Conservation (phyloP, 2,888 invertebrate species). For the Cephalotes varians region DNA sequence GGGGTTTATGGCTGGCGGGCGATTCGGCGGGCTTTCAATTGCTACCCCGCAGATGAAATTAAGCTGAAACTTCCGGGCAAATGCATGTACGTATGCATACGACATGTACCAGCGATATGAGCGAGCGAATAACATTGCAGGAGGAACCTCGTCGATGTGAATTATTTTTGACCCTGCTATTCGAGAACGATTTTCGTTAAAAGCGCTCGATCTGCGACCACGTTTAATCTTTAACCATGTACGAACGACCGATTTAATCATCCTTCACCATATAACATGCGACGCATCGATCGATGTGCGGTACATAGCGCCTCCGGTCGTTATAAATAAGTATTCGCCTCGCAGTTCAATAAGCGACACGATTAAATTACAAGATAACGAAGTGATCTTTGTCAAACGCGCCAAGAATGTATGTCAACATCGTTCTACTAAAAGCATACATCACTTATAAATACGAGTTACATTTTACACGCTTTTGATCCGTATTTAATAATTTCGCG, state of each 20-base stretch:
- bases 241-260: constrained; percentile 17
- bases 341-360: neutral
- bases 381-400: neutral
- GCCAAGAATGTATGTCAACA: neutral
- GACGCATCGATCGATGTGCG: neutral
- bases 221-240: constrained; percentile 33
- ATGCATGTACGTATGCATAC: constrained; percentile 61
- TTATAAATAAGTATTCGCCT: constrained; percentile 18
- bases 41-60: constrained; percentile 78
- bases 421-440: neutral
- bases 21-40: constrained; percentile 73
- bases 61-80: constrained; percentile 68
- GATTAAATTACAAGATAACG: neutral
- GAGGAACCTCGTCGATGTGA: neutral
- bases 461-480: neutral
- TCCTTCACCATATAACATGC: neutral
- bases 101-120: constrained; percentile 49
- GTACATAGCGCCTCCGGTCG: neutral
- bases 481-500: neutral
- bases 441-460: neutral
- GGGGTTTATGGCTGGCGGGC: constrained; percentile 41
- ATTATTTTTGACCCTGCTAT: constrained; percentile 23
- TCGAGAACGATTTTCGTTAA: constrained; percentile 23
- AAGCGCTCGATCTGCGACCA: constrained; percentile 10
- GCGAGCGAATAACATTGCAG: constrained; percentile 17